Percentiles rank a stretch among this genome's conserved stretches.
phyloP scores from a whole-genome alignment of 2,797 vertebrate genomes.

The Falco concolor region DNA sequence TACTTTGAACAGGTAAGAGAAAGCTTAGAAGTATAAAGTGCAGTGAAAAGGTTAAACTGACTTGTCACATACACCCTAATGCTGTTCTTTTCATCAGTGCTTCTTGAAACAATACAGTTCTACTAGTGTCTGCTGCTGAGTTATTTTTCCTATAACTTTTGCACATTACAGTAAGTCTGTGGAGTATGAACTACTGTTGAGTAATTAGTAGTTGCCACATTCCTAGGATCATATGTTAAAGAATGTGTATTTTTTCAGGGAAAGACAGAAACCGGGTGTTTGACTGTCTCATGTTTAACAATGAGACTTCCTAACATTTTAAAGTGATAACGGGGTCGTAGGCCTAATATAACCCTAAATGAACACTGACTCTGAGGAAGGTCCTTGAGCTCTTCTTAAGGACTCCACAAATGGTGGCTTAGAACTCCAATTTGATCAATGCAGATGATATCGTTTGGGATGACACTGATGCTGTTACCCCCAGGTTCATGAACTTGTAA shows the following conservation, averaged over 20 bases:
- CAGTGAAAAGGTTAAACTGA: background rate
- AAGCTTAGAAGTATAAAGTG: background rate
- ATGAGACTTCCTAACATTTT: background rate
- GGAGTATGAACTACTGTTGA: background rate
- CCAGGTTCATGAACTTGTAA: conserved; percentile 38
- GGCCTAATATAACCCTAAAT: background rate
- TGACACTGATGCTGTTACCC: background rate
- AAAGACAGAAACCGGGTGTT: background rate
- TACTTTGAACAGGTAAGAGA: conserved; percentile 84
- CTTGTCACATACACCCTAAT: background rate
- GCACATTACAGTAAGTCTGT: background rate
- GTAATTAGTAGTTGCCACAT: background rate
- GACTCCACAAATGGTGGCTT: background rate
- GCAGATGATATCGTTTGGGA: background rate
- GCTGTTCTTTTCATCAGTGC: background rate
- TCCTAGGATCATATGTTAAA: background rate
- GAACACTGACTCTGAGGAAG: background rate
- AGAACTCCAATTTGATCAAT: background rate
- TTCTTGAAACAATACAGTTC: background rate
- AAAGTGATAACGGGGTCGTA: background rate
- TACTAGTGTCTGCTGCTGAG: background rate
- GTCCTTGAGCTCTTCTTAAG: background rate
- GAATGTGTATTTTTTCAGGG: background rate
- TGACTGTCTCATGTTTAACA: background rate
- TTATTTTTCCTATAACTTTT: background rate